Evolutionary conservation across 2,113 vertebrate genomes (phyloP).

Genomic region (Sphyrna mokarran): DNA sequence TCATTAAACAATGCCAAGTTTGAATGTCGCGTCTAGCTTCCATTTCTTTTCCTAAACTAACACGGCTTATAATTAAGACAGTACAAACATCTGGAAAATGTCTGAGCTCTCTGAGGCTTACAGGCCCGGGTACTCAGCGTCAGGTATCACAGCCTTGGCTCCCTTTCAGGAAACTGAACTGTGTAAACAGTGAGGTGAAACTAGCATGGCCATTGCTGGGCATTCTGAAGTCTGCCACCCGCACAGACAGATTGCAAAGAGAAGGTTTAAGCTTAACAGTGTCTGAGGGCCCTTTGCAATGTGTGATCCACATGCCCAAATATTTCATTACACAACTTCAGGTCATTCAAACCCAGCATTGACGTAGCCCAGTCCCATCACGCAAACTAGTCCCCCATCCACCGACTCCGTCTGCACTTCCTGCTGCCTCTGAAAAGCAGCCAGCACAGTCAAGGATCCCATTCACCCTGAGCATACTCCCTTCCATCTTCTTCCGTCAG

Average conservation of each 20-base stretch:
- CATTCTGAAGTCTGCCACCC: not conserved
- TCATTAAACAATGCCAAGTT: not conserved
- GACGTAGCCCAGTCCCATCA: not conserved
- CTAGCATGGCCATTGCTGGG: not conserved
- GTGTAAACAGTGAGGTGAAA: not conserved
- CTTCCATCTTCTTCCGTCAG: too few species aligned
- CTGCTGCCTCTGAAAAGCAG: too few species aligned
- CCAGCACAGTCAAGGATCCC: too few species aligned
- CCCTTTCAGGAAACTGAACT: not conserved
- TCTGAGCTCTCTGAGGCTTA: not conserved
- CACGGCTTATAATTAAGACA: not conserved
- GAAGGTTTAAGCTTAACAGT: not conserved
- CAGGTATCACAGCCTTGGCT: not conserved
- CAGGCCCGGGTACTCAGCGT: not conserved
- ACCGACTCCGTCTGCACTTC: too few species aligned
- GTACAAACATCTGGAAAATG: not conserved
- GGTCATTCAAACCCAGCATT: not conserved
- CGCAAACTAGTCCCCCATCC: too few species aligned
- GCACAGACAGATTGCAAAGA: not conserved
- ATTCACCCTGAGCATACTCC: too few species aligned
- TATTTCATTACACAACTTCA: not conserved
- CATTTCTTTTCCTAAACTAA: not conserved
- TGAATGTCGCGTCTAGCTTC: not conserved
- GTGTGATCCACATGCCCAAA: not conserved
- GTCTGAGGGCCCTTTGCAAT: not conserved